Percentiles rank a stretch among this genome's conserved stretches.
phyloP scores from a whole-genome alignment of 2,113 vertebrate species.

The Microcebus murinus region DNA sequence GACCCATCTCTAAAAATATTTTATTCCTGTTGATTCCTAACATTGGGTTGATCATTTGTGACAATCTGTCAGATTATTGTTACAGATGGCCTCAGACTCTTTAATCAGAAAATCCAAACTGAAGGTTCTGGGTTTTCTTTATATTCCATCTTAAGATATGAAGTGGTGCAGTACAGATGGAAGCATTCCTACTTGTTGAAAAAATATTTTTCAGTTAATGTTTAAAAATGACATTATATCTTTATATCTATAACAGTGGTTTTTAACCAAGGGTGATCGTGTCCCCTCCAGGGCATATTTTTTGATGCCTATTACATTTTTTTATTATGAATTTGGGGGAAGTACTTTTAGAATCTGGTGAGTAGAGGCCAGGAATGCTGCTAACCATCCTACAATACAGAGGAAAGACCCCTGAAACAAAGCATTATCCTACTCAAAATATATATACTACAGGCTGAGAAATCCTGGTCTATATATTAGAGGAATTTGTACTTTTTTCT shows the following conservation, averaged over 20 bases:
- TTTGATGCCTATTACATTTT: not conserved
- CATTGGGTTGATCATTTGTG: constrained; percentile 82
- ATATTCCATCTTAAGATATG: constrained; percentile 58
- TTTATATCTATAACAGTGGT: not conserved
- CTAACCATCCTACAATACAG: not conserved
- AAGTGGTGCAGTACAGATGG: constrained; percentile 72
- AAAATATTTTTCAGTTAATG: not conserved
- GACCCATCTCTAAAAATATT: not conserved
- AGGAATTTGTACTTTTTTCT: not conserved
- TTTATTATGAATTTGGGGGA: not conserved
- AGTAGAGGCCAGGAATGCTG: not conserved
- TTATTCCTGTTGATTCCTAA: constrained; percentile 48
- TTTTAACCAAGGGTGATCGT: not conserved
- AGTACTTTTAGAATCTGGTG: not conserved
- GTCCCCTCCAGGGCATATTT: not conserved
- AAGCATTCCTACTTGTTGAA: constrained; percentile 6
- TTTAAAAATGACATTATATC: not conserved
- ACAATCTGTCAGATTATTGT: constrained; percentile 84
- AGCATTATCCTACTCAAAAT: not conserved
- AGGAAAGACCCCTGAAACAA: not conserved
- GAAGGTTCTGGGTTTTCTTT: constrained; percentile 69
- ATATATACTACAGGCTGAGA: not conserved
- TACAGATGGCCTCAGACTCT: constrained; percentile 86
- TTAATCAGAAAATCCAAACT: constrained; percentile 75
- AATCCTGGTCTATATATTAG: no score